Percentiles rank a stretch among this genome's conserved stretches.
Evolutionary conservation across 1,140 invertebrate species (phyloP).

Genomic region (Homalodisca vitripennis): DNA sequence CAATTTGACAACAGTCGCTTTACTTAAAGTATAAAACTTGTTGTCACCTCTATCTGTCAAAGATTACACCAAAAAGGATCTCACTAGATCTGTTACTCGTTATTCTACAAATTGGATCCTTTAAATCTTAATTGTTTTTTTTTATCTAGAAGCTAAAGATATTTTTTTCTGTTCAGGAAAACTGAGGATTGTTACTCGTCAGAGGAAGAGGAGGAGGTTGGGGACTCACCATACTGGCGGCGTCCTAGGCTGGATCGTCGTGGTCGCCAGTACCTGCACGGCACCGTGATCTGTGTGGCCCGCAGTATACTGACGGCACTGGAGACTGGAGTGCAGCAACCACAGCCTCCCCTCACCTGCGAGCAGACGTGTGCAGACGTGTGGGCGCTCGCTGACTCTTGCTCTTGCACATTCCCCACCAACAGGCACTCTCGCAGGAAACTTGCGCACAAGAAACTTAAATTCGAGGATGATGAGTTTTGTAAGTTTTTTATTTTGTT

Average conservation of each 20-base stretch:
- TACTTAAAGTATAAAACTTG: too few relatives aligned
- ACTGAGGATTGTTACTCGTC: slow-evolving; percentile 14
- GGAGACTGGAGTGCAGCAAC: not conserved
- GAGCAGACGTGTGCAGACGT: not conserved
- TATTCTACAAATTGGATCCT: too few relatives aligned
- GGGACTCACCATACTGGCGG: not conserved
- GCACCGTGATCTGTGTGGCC: not conserved
- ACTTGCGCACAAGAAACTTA: slow-evolving; percentile 2
- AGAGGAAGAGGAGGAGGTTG: not conserved
- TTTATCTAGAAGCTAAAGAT: too few relatives aligned
- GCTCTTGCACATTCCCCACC: slow-evolving; percentile 4
- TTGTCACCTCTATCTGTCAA: too few relatives aligned
- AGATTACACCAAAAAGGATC: too few relatives aligned
- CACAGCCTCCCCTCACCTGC: not conserved
- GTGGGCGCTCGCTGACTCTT: not conserved
- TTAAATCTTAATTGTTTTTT: not conserved
- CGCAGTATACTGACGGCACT: not conserved
- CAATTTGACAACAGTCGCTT: too few relatives aligned
- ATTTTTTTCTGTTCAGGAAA: too few relatives aligned
- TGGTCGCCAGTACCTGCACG: not conserved
- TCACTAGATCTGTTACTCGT: too few relatives aligned
- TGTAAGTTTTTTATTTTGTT: too few relatives aligned
- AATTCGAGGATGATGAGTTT: slow-evolving; percentile 1
- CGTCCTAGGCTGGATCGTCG: not conserved
- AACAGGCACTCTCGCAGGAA: not conserved